Evolutionary conservation across 2,113 vertebrate species (phyloP), one percentile per base, ranked within the genome.

Genomic region (Aix galericulata): DNA sequence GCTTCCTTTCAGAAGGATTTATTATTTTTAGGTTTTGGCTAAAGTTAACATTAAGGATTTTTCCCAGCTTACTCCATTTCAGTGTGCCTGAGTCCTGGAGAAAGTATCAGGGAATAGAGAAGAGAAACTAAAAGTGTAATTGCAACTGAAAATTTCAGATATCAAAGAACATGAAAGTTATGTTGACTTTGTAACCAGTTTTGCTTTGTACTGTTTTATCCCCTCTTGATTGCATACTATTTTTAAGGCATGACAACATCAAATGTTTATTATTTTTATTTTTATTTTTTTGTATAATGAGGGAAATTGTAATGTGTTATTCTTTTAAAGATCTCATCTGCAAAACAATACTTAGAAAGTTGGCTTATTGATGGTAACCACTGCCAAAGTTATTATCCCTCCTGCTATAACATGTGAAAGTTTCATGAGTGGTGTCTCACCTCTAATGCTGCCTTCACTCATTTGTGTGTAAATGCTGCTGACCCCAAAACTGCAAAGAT

Each of bases 61-160:
- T 97, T 95, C 93, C 80, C 89, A 96, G 91, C 82, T 90, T 88
- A 71, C 58, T 96, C 58, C 38, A 38, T 93, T 94, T 95, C 88
- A 88, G 16, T 86, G 42, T 26, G 66, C 40, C 66, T 88, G 17
- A 20, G 67, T 93, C 38, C 73, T 60, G 40, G 34, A 78, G 64
- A 86, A 72, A 9, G 22, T 85, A 67, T 83, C 69, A 91, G 79
- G 26, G 48, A 84, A 81, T 75, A 82, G 22, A 78, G 3, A 2
- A 29, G 26, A 58, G 34, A 87, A 91, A 26, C 22, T 59, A 52
- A 46, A 88, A 82, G 18, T 82, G 23, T n/a, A 71, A 8, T 75
- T 81, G 60, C 16, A 90, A 6, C 26, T 83, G 62, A 88, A 86
- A 77, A 71, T 17, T 42, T 15, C 25, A 72, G 11, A 25, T n/a